phyloP scores from a whole-genome alignment of 1,140 invertebrate genomes.

The Meteorus sp. region DNA sequence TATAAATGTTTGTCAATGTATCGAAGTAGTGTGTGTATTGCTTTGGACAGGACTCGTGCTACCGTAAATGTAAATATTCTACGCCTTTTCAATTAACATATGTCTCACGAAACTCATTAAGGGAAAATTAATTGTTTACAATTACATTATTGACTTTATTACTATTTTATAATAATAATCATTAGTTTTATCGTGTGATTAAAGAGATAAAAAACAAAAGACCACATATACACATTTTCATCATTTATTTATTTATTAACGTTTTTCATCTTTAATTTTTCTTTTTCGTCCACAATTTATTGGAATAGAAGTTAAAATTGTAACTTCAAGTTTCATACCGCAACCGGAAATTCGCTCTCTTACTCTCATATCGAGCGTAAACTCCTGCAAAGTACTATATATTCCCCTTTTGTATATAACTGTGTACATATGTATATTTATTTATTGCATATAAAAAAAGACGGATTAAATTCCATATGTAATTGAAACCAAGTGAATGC shows the following conservation, averaged over 20 bases:
- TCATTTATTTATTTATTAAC: background rate
- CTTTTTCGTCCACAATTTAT: background rate
- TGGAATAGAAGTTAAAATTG: background rate
- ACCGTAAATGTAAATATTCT: slow-evolving; percentile 56
- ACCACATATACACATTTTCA: background rate
- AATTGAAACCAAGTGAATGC: slow-evolving; percentile 20
- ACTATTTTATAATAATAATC: slow-evolving; percentile 1
- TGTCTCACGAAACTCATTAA: slow-evolving; percentile 54
- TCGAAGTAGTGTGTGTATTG: slow-evolving; percentile 33
- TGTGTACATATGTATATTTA: background rate
- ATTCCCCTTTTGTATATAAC: background rate
- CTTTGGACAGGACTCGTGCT: slow-evolving; percentile 30
- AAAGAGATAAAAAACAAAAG: background rate
- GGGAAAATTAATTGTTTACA: slow-evolving; percentile 54
- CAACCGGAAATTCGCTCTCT: slow-evolving; percentile 27
- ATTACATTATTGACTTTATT: slow-evolving; percentile 36
- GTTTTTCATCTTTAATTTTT: background rate
- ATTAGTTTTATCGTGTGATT: background rate
- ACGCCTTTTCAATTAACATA: slow-evolving; percentile 53
- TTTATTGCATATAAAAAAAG: slow-evolving; percentile 1
- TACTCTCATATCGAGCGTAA: slow-evolving; percentile 14
- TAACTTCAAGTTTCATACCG: background rate
- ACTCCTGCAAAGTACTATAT: slow-evolving; percentile 5
- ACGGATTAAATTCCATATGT: slow-evolving; percentile 12
- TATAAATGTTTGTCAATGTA: slow-evolving; percentile 38